Percentiles rank a stretch among this genome's conserved stretches.
Evolutionary conservation across 2,797 vertebrate species (phyloP).

Genomic region (Dendrocincla fuliginosa): DNA sequence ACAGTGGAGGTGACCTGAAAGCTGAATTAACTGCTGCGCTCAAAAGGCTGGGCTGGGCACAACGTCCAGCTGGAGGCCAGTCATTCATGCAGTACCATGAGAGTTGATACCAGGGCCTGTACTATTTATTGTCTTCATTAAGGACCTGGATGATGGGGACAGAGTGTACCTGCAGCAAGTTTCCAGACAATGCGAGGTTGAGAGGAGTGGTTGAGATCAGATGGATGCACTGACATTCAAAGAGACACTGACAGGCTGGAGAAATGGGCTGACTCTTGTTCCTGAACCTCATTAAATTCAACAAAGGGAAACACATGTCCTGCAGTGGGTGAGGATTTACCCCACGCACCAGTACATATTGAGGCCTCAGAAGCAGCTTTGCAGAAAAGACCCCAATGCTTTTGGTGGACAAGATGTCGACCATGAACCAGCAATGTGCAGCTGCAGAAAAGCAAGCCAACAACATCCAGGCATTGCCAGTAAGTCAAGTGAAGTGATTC

Average conservation of each 20-base stretch:
- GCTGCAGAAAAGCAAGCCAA: background rate
- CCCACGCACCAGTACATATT: rapidly evolving
- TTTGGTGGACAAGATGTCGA: background rate
- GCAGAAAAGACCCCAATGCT: background rate
- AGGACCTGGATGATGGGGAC: background rate
- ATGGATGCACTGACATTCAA: background rate
- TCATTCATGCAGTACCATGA: background rate
- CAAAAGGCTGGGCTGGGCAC: background rate
- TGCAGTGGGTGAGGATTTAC: background rate
- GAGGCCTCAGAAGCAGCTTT: background rate
- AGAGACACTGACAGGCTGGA: background rate
- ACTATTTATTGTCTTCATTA: background rate
- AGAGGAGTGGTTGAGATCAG: background rate
- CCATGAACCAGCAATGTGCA: background rate
- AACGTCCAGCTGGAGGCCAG: background rate
- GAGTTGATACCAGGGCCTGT: background rate
- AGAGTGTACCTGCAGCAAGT: background rate
- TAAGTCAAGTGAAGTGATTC: background rate
- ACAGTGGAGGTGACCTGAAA: background rate
- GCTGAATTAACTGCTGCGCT: background rate
- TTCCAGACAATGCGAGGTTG: background rate
- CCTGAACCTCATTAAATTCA: background rate
- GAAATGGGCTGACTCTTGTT: background rate
- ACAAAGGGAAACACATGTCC: background rate
- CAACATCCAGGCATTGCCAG: background rate